Evolutionary conservation across 2,888 invertebrate genomes (phyloP), one percentile per base, ranked within the genome.

Genomic region (Ditula angustiorana): DNA sequence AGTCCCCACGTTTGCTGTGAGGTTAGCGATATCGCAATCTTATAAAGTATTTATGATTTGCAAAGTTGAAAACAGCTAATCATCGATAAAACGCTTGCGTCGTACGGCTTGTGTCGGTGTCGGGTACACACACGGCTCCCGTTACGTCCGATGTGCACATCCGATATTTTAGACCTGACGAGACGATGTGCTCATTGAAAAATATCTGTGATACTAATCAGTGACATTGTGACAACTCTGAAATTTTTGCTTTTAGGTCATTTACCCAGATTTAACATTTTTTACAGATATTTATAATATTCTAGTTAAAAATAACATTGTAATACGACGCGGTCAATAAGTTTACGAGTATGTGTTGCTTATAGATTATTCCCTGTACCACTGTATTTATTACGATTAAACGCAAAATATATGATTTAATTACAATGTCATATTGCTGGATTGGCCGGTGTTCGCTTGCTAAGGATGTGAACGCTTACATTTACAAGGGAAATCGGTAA

Each of bases 131-230:
- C 52, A 59, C 69, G 72, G 63, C 75, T 80, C 76, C 74, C 73
- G 76, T 79, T 79, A 76, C 77, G 75, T 80, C 76, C 76, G 77
- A 71, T 69, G 59, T 49, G 26, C 37, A 47, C 46, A 60, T 60
- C 59, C 59, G 59, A 50, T 50, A 59, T 59, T 49, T 50, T 50
- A 53, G 59, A 60, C 59, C 37, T 28, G 37, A 37, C 37, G 8
- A 19, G 19, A 35, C 35, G 3, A n/a, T 37, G 16, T 37, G 63
- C 55, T 67, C 59, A 61, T 67, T 61, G 56, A 24, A 24, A 46
- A 41, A 41, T 19, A 19, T 19, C 23, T 24, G n/a, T 23, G n/a
- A 46, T 44, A n/a, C n/a, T n/a, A n/a, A n/a, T n/a, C n/a, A n/a
- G n/a, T n/a, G n/a, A n/a, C n/a, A n/a, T n/a, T n/a, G n/a, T n/a